A percentile compares a stretch with the other conserved stretches of the same genome.
These are phyloP conservation scores for Crypturellus tataupa DNA, from an alignment of 2,797 vertebrate genomes.

Conservation along the genomic window DNA sequence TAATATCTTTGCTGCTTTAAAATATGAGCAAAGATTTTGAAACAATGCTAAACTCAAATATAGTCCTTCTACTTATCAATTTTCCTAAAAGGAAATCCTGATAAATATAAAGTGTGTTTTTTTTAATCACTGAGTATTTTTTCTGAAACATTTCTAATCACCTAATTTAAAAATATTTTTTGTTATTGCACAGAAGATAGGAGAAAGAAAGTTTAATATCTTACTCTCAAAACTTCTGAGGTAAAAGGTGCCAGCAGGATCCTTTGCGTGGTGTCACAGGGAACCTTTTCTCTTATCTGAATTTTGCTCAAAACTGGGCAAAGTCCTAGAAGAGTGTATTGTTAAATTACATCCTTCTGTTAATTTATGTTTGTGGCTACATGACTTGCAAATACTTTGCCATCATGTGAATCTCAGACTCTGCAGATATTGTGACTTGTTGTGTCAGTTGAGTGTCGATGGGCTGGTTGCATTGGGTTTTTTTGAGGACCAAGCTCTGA, in stretches of 20 bases:
- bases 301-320: neutral
- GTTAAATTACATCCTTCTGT: neutral
- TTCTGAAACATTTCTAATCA: too few species aligned
- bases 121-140: too few species aligned
- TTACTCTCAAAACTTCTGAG: neutral
- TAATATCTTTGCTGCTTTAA: neutral
- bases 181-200: too few species aligned
- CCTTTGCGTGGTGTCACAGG: neutral
- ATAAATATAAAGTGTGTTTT: too few species aligned
- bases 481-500: neutral
- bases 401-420: neutral
- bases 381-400: neutral
- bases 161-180: too few species aligned
- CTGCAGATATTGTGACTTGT: neutral
- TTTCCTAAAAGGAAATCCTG: too few species aligned
- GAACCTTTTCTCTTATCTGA: neutral
- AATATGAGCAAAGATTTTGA: neutral
- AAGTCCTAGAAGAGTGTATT: neutral
- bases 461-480: neutral
- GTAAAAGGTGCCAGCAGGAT: neutral
- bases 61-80: too few species aligned
- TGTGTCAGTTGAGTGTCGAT: neutral
- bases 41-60: too few species aligned
- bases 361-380: neutral
- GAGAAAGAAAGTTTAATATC: too few species aligned